These are phyloP conservation scores for Pitta sordida DNA, from an alignment of 2,113 vertebrate species.

Conservation along the genomic window DNA sequence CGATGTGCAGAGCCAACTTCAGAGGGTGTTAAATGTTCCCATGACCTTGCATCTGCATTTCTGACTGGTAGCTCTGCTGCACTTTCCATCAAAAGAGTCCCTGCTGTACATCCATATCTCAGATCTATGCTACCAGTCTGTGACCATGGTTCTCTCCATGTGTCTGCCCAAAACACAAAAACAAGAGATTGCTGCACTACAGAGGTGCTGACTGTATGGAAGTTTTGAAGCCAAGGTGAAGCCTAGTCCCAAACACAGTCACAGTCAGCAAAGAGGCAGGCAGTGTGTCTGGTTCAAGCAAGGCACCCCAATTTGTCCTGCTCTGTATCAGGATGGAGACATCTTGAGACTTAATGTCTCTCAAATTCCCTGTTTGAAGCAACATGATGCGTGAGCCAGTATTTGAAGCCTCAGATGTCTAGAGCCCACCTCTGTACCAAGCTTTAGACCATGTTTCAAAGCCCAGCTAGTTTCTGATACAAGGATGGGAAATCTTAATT, in stretches of 20 bases:
- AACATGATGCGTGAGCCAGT: not conserved
- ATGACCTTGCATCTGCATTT: not conserved
- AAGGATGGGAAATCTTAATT: slow-evolving; percentile 22
- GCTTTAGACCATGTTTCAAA: slow-evolving; percentile 5
- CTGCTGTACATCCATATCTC: not conserved
- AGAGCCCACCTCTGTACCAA: not conserved
- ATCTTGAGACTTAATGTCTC: not conserved
- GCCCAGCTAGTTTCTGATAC: not conserved
- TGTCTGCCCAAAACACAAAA: not conserved
- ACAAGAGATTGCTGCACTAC: not conserved
- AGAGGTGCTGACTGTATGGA: not conserved
- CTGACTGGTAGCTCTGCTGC: not conserved
- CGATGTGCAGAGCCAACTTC: not conserved
- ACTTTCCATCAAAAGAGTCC: not conserved
- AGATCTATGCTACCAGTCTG: not conserved
- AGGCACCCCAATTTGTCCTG: not conserved
- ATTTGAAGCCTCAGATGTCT: slow-evolving; percentile 13
- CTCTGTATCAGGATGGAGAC: not conserved
- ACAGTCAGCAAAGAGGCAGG: not conserved
- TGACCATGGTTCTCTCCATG: not conserved
- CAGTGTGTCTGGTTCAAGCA: not conserved
- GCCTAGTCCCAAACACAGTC: not conserved
- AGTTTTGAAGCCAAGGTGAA: not conserved
- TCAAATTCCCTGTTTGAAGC: not conserved
- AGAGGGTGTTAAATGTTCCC: not conserved